Conservation (phyloP, 2,113 vertebrate species). For the Takifugu flavidus region DNA sequence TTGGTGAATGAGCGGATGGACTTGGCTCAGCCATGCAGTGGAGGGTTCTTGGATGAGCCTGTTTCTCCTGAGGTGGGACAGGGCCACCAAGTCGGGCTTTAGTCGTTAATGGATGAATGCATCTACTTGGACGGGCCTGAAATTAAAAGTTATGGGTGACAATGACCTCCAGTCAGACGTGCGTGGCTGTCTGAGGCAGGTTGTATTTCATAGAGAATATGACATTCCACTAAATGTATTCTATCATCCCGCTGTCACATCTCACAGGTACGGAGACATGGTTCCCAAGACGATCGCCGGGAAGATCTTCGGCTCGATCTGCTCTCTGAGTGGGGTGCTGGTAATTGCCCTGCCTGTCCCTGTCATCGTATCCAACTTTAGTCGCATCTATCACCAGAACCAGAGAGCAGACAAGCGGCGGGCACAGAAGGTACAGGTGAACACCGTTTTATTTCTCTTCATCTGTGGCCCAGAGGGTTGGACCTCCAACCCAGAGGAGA, state of each 20-base stretch:
- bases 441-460: constrained; percentile 46
- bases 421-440: constrained; percentile 89
- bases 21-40: constrained; percentile 27
- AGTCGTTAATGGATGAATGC: constrained; percentile 7
- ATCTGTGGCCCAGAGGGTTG: constrained; percentile 26
- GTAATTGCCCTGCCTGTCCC: constrained; percentile 97
- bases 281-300: constrained; percentile 98
- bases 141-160: background rate
- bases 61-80: background rate
- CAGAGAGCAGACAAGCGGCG: constrained; percentile 94
- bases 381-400: constrained; percentile 98
- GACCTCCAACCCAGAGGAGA: constrained; percentile 26
- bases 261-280: constrained; percentile 93
- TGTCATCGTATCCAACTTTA: constrained; percentile 99
- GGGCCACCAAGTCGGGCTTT: constrained; percentile 19
- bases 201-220: constrained; percentile 13
- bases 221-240: constrained; percentile 15
- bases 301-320: constrained; percentile 98
- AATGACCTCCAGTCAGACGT: constrained; percentile 14
- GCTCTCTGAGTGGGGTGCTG: constrained; percentile 94
- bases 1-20: constrained; percentile 32
- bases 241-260: constrained; percentile 26
- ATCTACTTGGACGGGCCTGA: background rate
- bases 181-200: background rate
- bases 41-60: constrained; percentile 19